Base-by-base conservation (phyloP, 1,140 invertebrate species). In the Asobara japonica region DNA sequence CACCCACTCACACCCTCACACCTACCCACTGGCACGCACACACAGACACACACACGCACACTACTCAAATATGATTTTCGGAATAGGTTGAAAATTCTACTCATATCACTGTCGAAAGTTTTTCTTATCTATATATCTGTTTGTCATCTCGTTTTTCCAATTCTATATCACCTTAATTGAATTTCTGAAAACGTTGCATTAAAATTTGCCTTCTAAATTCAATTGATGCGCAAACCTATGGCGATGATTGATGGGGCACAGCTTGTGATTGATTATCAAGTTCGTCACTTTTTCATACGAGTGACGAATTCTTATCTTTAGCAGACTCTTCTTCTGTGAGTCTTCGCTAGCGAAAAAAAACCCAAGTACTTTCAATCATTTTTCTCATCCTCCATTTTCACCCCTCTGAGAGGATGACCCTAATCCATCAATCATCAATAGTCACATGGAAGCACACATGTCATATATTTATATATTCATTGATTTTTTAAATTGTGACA, bases 231-330 rank as follows among this genome's bases (percentile, higher is more conserved):
- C 60, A 18, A 56, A 56, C 25, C 51, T 2, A 62, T 62, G 13
- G 29, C 6, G n/a, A 62, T 62, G 60, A 62, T 62, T 29, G 60
- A 62, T 62, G 60, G 31, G 27, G 51, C 0, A 56, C n/a, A 29
- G 41, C n/a, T 10, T 5, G 0, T n/a, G 18, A 2, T 11, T 16
- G 11, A 25, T 10, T 62, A 2, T 30, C 27, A 5, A 31, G 29
- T 30, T 62, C 60, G 29, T 62, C 60, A 30, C 60, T 62, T 29
- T 25, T 62, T n/a, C 11, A 13, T 62, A 27, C 13, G 31, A 30
- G 27, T 62, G 31, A 62, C 31, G 60, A 62, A 62, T 62, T 62
- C 60, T 62, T 62, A 62, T 62, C 60, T 62, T 62, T 30, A 30
- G 60, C 60, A 62, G 27, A n/a, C 22, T 62, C 27, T 16, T 25